These are phyloP conservation scores for Climacteris rufus DNA, from an alignment of 2,113 vertebrate species.

Conservation along the genomic window DNA sequence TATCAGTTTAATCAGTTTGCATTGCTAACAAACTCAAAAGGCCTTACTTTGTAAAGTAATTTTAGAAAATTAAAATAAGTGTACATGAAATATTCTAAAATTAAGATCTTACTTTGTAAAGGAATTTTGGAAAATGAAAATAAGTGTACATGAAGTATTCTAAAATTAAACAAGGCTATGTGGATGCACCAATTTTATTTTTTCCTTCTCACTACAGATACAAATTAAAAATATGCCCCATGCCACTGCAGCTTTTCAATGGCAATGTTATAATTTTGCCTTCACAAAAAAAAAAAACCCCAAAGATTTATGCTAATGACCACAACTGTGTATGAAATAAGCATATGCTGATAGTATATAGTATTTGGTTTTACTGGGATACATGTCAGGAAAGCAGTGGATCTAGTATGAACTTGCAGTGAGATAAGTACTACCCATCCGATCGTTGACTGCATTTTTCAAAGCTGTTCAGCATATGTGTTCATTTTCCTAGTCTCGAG, in stretches of 20 bases:
- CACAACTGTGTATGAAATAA: neutral
- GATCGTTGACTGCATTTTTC: neutral
- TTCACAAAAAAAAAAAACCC: neutral
- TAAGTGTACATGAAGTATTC: neutral
- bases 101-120: neutral
- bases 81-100: too few species aligned
- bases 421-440: neutral
- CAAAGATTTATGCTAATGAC: neutral
- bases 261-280: neutral
- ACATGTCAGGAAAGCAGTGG: neutral
- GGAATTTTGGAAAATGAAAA: neutral
- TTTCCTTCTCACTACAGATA: neutral
- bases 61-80: neutral
- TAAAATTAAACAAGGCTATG: neutral
- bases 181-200: neutral
- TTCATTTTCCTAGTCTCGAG: neutral
- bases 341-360: neutral
- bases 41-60: neutral
- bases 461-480: neutral
- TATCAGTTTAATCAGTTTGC: neutral
- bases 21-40: neutral
- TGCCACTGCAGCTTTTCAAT: neutral
- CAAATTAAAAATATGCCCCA: neutral
- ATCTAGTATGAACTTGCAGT: neutral
- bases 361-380: neutral